These are phyloP conservation scores for Cyaniris semiargus DNA, from an alignment of 2,888 invertebrate genomes.

Conservation along the genomic window DNA sequence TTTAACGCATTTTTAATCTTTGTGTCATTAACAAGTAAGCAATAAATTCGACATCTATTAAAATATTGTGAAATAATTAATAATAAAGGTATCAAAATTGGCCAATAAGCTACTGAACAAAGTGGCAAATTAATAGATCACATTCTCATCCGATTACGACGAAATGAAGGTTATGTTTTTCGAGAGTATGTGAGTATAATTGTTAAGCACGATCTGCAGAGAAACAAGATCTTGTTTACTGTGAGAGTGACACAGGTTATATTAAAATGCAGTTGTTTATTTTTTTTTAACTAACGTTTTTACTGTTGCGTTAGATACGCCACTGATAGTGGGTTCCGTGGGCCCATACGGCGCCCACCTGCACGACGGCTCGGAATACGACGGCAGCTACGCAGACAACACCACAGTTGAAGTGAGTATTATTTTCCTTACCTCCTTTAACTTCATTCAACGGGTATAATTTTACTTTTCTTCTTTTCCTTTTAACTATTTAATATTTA, in stretches of 20 bases:
- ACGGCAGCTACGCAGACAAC: slow-evolving; percentile 88
- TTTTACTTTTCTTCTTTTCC: not conserved
- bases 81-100: not conserved
- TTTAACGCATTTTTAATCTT: no score
- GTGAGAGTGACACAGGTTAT: no score
- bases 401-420: slow-evolving; percentile 79
- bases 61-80: no score
- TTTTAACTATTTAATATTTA: not conserved
- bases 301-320: slow-evolving; percentile 52
- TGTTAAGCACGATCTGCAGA: no score
- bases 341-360: slow-evolving; percentile 96
- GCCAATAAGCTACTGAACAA: not conserved
- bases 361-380: slow-evolving; percentile 95
- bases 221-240: no score
- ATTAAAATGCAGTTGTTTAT: not conserved
- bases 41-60: no score
- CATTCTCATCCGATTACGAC: not conserved
- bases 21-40: no score
- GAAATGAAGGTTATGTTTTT: not conserved
- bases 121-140: not conserved
- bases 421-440: not conserved
- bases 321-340: slow-evolving; percentile 91
- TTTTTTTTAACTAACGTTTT: not conserved
- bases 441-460: not conserved
- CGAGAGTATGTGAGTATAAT: not conserved